These are phyloP conservation scores for Cryptophagus acutangulus DNA, from an alignment of 2,888 invertebrate species.

Conservation along the genomic window DNA sequence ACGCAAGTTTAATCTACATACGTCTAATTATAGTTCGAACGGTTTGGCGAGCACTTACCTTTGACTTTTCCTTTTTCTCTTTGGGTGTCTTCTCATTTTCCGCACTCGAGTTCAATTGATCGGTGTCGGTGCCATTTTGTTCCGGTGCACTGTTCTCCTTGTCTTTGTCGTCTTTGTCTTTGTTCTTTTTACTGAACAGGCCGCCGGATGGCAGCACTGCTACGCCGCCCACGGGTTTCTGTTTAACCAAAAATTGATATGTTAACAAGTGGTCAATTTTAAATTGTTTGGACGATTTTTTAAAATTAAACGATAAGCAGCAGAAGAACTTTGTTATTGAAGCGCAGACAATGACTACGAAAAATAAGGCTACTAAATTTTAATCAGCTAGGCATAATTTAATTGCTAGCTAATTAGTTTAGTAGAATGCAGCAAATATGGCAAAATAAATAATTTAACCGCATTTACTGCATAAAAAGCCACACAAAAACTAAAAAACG, in stretches of 20 bases:
- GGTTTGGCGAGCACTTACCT: constrained; percentile 43
- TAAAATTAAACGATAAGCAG: constrained; percentile 17
- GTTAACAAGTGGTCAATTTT: neutral
- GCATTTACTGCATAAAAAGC: too few relatives aligned
- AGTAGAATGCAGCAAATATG: too few relatives aligned
- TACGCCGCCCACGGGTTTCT: constrained; percentile 82
- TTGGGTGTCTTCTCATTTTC: constrained; percentile 46
- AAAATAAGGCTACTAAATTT: too few relatives aligned
- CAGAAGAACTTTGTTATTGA: constrained; percentile 16
- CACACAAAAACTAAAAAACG: too few relatives aligned
- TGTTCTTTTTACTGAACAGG: constrained; percentile 54
- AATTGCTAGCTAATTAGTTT: too few relatives aligned
- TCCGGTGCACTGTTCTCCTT: constrained; percentile 43
- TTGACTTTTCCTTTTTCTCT: constrained; percentile 51
- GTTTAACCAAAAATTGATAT: constrained; percentile 14
- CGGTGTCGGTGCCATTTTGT: constrained; percentile 44
- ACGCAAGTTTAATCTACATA: too few relatives aligned
- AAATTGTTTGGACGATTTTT: too few relatives aligned
- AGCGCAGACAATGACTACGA: constrained; percentile 20
- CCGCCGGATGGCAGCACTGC: constrained; percentile 73
- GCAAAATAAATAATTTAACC: too few relatives aligned
- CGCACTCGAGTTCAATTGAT: constrained; percentile 38
- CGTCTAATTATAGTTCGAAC: too few relatives aligned
- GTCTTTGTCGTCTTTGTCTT: constrained; percentile 55
- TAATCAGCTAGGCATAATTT: too few relatives aligned